phyloP scores from a whole-genome alignment of 2,797 vertebrate species.

The Erethizon dorsatum region DNA sequence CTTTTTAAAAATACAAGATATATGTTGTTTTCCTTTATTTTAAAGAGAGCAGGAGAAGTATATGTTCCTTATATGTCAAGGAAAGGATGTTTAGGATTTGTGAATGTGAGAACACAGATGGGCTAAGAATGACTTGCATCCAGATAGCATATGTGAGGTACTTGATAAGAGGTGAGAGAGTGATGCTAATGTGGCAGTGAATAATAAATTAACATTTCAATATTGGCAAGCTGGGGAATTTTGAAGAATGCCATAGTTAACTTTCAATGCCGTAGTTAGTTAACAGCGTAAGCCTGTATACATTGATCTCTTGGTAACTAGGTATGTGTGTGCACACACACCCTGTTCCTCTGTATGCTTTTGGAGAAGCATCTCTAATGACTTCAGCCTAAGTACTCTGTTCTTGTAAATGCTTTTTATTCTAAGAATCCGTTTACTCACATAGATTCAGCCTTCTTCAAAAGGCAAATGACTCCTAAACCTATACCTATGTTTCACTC shows the following conservation, averaged over 20 bases:
- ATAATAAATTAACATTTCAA: conserved; percentile 87
- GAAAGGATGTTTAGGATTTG: conserved; percentile 71
- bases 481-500: neutral
- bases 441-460: neutral
- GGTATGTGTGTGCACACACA: rapidly evolving
- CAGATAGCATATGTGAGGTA: conserved; percentile 89
- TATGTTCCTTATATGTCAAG: neutral
- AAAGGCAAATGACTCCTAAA: neutral
- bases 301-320: conserved; percentile 34
- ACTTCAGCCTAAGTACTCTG: neutral
- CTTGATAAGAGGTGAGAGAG: conserved; percentile 85
- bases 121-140: conserved; percentile 83
- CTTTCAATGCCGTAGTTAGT: conserved; percentile 60
- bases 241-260: conserved; percentile 78
- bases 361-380: conserved; percentile 16
- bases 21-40: conserved; percentile 56
- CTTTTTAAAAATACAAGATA: neutral
- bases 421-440: conserved; percentile 23
- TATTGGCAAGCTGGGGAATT: conserved; percentile 79
- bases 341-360: neutral
- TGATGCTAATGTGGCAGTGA: conserved; percentile 84
- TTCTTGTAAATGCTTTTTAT: conserved; percentile 16
- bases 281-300: conserved; percentile 37
- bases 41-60: conserved; percentile 67
- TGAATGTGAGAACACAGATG: conserved; percentile 82